Conservation (phyloP, 2,113 vertebrate species). For the Microtus montanus region DNA sequence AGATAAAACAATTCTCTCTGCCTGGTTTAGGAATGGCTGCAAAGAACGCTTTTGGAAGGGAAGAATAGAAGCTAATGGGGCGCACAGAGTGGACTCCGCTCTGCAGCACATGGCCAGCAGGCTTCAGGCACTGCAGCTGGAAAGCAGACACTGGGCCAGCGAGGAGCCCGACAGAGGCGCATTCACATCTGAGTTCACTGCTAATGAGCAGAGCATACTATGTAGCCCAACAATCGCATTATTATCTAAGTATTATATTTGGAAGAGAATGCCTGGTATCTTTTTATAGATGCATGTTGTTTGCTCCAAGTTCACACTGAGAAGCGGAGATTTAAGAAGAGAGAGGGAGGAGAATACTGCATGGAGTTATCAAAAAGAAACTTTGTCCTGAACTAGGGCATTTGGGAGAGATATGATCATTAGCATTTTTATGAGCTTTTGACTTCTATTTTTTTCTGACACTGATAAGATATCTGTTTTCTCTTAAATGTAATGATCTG, state of each 20-base stretch:
- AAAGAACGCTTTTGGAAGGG: conserved; percentile 23
- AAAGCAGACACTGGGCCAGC: neutral
- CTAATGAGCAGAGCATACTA: conserved; percentile 61
- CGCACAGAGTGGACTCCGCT: neutral
- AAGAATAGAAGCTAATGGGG: conserved; percentile 25
- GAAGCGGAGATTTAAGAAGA: conserved; percentile 66
- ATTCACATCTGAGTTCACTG: conserved; percentile 47
- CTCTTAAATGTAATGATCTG: conserved; percentile 74
- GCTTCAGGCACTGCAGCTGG: neutral
- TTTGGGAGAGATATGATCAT: conserved; percentile 69
- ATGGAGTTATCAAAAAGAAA: conserved; percentile 70
- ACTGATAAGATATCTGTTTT: conserved; percentile 75
- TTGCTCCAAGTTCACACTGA: conserved; percentile 67
- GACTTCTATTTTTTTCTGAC: conserved; percentile 70
- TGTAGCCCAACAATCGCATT: conserved; percentile 70
- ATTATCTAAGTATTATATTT: conserved; percentile 71
- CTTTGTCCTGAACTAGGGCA: conserved; percentile 37
- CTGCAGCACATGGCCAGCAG: neutral
- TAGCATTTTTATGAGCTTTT: conserved; percentile 79
- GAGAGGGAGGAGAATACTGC: neutral
- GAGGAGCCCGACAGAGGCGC: neutral
- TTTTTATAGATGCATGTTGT: conserved; percentile 74
- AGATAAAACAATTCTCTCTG: conserved; percentile 42
- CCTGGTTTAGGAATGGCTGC: conserved; percentile 39
- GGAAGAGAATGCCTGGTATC: conserved; percentile 72